phyloP scores from a whole-genome alignment of 2,888 invertebrate species.

The Marasmarcha lunaedactyla region DNA sequence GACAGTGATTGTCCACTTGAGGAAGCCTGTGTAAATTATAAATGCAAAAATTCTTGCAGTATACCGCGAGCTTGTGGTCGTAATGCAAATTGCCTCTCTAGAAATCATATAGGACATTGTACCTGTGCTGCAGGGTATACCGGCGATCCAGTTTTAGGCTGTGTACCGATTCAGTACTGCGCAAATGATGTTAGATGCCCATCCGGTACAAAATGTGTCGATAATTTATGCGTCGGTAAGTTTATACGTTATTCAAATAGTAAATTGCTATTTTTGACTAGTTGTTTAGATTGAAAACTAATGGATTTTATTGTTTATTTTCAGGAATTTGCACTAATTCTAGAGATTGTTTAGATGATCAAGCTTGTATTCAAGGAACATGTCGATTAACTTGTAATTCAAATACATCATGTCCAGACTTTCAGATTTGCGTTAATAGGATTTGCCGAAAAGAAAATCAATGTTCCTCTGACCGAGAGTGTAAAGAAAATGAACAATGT shows the following conservation, averaged over 20 bases:
- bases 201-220: slow-evolving; percentile 84
- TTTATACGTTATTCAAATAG: slow-evolving; percentile 11
- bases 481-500: slow-evolving; percentile 80
- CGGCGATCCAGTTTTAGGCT: slow-evolving; percentile 88
- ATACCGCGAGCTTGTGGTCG: slow-evolving; percentile 86
- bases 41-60: slow-evolving; percentile 85
- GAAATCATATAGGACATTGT: slow-evolving; percentile 85
- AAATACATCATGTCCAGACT: slow-evolving; percentile 86
- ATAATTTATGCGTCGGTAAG: slow-evolving; percentile 82
- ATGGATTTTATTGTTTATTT: slow-evolving; percentile 14
- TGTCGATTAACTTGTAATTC: slow-evolving; percentile 86
- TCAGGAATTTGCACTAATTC: slow-evolving; percentile 81
- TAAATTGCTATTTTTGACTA: not conserved
- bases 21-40: slow-evolving; percentile 82
- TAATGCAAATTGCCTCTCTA: slow-evolving; percentile 80
- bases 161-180: slow-evolving; percentile 86
- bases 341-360: slow-evolving; percentile 87
- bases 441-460: slow-evolving; percentile 87
- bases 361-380: slow-evolving; percentile 86
- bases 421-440: slow-evolving; percentile 85
- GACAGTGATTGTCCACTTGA: slow-evolving; percentile 80
- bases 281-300: no score
- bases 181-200: slow-evolving; percentile 84
- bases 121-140: slow-evolving; percentile 87
- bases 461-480: slow-evolving; percentile 80